Evolutionary conservation across 2,888 invertebrate genomes (phyloP), one percentile per base, ranked within the genome.

Genomic region (Acleris laterana): DNA sequence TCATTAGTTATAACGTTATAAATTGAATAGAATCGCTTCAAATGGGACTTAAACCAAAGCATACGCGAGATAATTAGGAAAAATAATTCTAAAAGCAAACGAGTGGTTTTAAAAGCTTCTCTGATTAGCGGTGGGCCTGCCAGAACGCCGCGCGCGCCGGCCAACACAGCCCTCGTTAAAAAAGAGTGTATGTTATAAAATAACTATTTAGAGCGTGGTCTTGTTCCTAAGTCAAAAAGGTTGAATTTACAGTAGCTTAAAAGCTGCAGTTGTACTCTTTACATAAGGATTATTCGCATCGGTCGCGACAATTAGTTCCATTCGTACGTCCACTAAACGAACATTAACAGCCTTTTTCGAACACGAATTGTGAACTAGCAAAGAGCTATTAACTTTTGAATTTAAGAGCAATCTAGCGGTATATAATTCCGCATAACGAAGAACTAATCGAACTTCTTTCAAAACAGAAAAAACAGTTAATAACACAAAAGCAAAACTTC

Each of bases 271-370:
- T 38, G 38, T 38, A 13, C 38, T 38, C 13, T 38, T 38, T 38
- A 38, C 38, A 13, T 13, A 38, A 38, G 13, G 13, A 38, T 13
- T 38, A 13, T 38, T 13, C 83, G 84, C 84, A 87, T 88, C 87
- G 88, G 88, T 88, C 88, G 83, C 84, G 84, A 84, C 87, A 89
- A 90, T 91, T 90, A 90, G 85, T 85, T 89, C 81, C 89, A 89
- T 91, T 91, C 90, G 90, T 88, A 87, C 87, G 82, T 82, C 76
- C 77, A 78, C 81, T 81, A 80, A 78, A 78, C 76, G 79, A 78
- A 78, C 74, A 73, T 77, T 81, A 80, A 83, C 77, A 82, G 81
- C 80, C 80, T 83, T 85, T 83, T 82, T 80, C 75, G 71, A 75
- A 79, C 82, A 82, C 38, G 38, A 38, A 38, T 38, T 38, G 38